These are phyloP conservation scores for Cryptotis parvus DNA, from an alignment of 2,113 vertebrate genomes.

Conservation along the genomic window DNA sequence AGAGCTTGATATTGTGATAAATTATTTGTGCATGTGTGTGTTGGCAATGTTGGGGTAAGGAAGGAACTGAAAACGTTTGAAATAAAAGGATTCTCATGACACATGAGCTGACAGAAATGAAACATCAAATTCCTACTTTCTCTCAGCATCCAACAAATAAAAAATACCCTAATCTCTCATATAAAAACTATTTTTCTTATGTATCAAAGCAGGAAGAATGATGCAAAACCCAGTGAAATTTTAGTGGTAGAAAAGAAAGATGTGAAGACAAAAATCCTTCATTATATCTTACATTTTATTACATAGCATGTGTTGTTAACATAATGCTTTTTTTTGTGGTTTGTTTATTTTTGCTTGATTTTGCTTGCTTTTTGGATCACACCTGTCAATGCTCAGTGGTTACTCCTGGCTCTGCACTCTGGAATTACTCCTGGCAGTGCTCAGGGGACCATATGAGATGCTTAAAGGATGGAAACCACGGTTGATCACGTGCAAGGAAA, in stretches of 20 bases:
- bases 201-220: background rate
- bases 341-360: too few species aligned
- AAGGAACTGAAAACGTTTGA: background rate
- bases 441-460: too few species aligned
- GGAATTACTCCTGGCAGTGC: too few species aligned
- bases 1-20: slow-evolving; percentile 17
- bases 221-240: background rate
- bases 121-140: background rate
- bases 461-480: too few species aligned
- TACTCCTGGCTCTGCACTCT: too few species aligned
- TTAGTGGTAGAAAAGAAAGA: background rate
- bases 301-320: background rate
- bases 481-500: too few species aligned
- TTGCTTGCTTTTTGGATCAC: too few species aligned
- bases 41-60: background rate
- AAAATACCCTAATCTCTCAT: slow-evolving; percentile 6
- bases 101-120: background rate
- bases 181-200: background rate
- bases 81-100: slow-evolving; percentile 1
- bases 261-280: background rate
- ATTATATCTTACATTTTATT: background rate
- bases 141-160: background rate
- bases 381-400: too few species aligned
- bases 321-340: too few species aligned
- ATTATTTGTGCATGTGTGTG: background rate